Percentiles rank a stretch among this genome's conserved stretches.
Conservation (phyloP, 2,113 vertebrate species). For the Chitala chitala region DNA sequence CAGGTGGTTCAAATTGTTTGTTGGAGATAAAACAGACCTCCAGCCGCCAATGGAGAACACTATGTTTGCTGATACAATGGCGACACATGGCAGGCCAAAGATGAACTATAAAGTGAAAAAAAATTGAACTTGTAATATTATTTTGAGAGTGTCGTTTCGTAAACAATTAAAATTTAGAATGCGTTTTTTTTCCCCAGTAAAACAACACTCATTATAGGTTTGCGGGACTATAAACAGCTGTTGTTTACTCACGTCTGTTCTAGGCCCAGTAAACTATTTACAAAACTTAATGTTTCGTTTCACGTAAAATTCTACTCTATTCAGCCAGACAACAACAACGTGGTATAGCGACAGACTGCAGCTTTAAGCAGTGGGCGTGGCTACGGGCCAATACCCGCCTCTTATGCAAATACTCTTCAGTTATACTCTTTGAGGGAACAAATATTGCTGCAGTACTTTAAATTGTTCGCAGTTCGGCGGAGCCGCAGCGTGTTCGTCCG, state of each 20-base stretch:
- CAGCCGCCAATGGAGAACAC: background rate
- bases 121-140: too few relatives aligned
- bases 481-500: slow-evolving; percentile 26
- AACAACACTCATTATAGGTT: too few relatives aligned
- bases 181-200: too few relatives aligned
- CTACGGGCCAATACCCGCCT: slow-evolving; percentile 49
- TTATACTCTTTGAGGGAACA: slow-evolving; percentile 40
- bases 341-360: slow-evolving; percentile 31
- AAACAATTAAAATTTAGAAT: too few relatives aligned
- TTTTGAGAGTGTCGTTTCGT: too few relatives aligned
- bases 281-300: too few relatives aligned
- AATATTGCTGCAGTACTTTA: slow-evolving; percentile 50
- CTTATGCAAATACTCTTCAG: slow-evolving; percentile 48
- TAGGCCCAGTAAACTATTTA: too few relatives aligned
- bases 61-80: background rate
- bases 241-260: too few relatives aligned
- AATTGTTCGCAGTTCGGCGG: slow-evolving; percentile 40
- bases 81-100: background rate
- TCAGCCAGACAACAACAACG: background rate
- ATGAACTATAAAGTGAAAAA: background rate
- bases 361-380: slow-evolving; percentile 62
- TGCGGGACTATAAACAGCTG: too few relatives aligned
- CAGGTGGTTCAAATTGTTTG: too few relatives aligned
- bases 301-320: background rate
- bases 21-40: too few relatives aligned